Evolutionary conservation across 2,113 vertebrate species (phyloP), one percentile per base, ranked within the genome.

Genomic region (Pholis gunnellus): DNA sequence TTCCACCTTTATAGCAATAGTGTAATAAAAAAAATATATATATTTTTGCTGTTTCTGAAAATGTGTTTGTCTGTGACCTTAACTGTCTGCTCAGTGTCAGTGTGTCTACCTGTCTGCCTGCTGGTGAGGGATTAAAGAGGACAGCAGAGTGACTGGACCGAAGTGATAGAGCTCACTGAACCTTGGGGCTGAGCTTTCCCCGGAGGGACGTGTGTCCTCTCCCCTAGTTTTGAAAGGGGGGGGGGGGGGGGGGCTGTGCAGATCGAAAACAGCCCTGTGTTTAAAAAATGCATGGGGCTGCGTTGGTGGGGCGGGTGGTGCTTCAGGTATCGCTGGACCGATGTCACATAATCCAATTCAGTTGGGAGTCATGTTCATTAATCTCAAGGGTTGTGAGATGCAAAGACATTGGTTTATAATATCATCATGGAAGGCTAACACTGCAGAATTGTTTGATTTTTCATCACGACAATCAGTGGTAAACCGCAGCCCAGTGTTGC

Each of bases 141-240:
- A 76, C 81, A 89, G 83, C 65, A 87, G 76, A 86, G 71, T 83
- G 89, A 94, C 89, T 83, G 86, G 86, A 74, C 89, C 66, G 40
- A 75, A 84, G 87, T 80, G 90, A 94, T 87, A 90, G 78, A 87
- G 84, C 78, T 90, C 86, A 68, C 57, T 83, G 82, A 88, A 94
- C 90, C 94, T 91, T 84, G 77, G 36, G 75, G 87, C 78, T 66
- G 81, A 81, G 85, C 59, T 68, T 82, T 54, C 86, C 92, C 88
- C 6, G 52, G 81, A 88, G 92, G 86, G 89, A 93, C 83, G 50
- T 46, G 56, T 90, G 89, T 87, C 91, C 88, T 89, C 88, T 87
- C 81, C 83, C 50, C 17, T 3, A 11, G 31, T 72, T 65, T 75
- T 67, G 31, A 61, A 67, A 9, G 18, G n/a, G 9, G 4, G 40